Evolutionary conservation across 2,888 invertebrate genomes (phyloP).

Genomic region (Mactromeris polynyma): DNA sequence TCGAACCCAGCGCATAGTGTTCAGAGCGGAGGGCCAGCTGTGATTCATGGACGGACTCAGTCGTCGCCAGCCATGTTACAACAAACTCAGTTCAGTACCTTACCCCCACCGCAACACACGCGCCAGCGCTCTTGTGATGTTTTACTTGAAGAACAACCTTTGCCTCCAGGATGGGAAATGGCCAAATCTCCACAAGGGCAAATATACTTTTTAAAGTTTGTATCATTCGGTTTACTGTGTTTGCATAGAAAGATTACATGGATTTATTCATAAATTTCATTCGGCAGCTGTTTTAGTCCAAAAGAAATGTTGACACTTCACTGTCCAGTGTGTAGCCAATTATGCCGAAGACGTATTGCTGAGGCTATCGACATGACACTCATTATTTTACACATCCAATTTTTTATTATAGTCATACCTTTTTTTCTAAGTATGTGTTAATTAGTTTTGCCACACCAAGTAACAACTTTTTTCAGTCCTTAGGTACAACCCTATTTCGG

Average conservation of each 20-base stretch:
- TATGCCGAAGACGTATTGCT: too few species aligned
- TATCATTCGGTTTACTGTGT: conserved; percentile 30
- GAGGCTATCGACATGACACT: too few species aligned
- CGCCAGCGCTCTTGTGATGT: conserved; percentile 87
- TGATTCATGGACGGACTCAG: conserved; percentile 96
- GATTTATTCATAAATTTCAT: not conserved
- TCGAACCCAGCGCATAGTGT: conserved; percentile 89
- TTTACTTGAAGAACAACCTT: conserved; percentile 84
- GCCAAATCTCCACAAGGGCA: conserved; percentile 87
- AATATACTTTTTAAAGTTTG: conserved; percentile 87
- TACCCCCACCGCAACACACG: conserved; percentile 87
- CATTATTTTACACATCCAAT: too few species aligned
- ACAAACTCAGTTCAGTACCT: conserved; percentile 90
- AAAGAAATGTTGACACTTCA: too few species aligned
- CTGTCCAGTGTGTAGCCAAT: too few species aligned
- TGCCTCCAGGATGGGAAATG: conserved; percentile 88
- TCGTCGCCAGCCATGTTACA: conserved; percentile 98
- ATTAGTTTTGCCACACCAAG: too few species aligned
- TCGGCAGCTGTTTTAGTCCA: too few species aligned
- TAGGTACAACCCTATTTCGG: too few species aligned
- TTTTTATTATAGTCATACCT: too few species aligned
- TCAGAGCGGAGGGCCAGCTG: conserved; percentile 89
- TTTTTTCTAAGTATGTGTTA: too few species aligned
- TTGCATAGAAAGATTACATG: not conserved
- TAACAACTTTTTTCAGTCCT: too few species aligned